Base-by-base conservation (phyloP, 2,888 invertebrate genomes). In the Junonia oenone region DNA sequence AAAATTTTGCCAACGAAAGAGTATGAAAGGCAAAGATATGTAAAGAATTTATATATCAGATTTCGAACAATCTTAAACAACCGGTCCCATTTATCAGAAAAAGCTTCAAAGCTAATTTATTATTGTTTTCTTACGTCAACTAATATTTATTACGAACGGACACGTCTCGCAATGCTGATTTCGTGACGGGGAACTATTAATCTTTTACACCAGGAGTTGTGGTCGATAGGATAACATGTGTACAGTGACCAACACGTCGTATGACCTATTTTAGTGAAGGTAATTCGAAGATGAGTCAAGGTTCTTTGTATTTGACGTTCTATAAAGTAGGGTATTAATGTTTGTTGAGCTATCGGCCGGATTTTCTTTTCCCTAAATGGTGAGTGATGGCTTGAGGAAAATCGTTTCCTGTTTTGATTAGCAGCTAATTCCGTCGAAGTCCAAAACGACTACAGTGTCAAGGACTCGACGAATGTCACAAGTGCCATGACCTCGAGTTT, bases 161-260 rank as follows among this genome's bases (percentile, higher is more conserved):
- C 53, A 51, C 13, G 48, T 54, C 57, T 59, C 54, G 51, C 51
- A 57, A 27, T 37, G 38, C 26, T 55, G 58, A 59, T 72, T 61
- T 67, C 73, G 73, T 74, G 73, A 61, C 64, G 61, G 26, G 43
- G 14, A 48, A 62, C 68, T 53, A 73, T 73, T 69, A 72, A 73
- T 73, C 71, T 71, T 66, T 56, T 31, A 33, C 43, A 45, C 47
- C 47, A 38, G 19, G 54, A 31, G 37, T 31, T 47, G 47, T 48
- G 45, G 54, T 53, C 49, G 55, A 59, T 56, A 35, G 46, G 40
- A 33, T 56, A 59, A 53, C 38, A 51, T 43, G 33, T 56, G 50
- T 35, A 43, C 22, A 52, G 27, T 50, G 48, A 33, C 31, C 8
- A 56, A 46, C 27, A 47, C 17, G 56, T 35, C 47, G 19, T 47